phyloP scores from a whole-genome alignment of 2,113 vertebrate species.

The Osmerus eperlanus region DNA sequence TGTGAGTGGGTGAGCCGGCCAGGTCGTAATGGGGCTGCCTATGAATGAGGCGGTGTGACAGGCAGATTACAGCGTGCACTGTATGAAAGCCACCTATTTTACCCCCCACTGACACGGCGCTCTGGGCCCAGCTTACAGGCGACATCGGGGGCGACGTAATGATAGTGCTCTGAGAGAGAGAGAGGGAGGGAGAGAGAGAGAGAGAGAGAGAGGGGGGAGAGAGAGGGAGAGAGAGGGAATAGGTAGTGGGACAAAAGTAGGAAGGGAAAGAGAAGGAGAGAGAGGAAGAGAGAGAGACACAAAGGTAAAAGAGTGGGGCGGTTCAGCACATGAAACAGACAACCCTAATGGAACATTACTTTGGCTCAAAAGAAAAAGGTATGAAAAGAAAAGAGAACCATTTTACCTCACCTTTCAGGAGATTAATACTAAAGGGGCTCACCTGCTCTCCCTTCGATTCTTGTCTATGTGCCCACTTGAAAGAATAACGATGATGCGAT shows the following conservation, averaged over 20 bases:
- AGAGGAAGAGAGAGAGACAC: neutral
- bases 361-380: conserved; percentile 28
- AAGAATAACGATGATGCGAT: conserved; percentile 34
- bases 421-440: conserved; percentile 39
- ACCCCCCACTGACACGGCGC: conserved; percentile 1
- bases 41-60: neutral
- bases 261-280: too few relatives aligned
- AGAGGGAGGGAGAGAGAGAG: neutral
- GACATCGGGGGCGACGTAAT: conserved; percentile 10
- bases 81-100: neutral
- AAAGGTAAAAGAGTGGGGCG: neutral
- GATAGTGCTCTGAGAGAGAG: neutral
- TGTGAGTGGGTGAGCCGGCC: neutral
- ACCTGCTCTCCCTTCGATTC: conserved; percentile 29
- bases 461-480: conserved; percentile 15
- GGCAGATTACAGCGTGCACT: neutral
- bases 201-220: too few relatives aligned
- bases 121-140: conserved; percentile 5
- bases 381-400: conserved; percentile 45
- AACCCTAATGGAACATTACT: neutral
- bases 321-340: too few relatives aligned
- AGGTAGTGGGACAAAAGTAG: too few relatives aligned
- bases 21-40: neutral
- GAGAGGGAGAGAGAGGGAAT: too few relatives aligned
- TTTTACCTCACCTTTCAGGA: conserved; percentile 38